phyloP scores from a whole-genome alignment of 2,113 vertebrate genomes.

The Myxocyprinus asiaticus region DNA sequence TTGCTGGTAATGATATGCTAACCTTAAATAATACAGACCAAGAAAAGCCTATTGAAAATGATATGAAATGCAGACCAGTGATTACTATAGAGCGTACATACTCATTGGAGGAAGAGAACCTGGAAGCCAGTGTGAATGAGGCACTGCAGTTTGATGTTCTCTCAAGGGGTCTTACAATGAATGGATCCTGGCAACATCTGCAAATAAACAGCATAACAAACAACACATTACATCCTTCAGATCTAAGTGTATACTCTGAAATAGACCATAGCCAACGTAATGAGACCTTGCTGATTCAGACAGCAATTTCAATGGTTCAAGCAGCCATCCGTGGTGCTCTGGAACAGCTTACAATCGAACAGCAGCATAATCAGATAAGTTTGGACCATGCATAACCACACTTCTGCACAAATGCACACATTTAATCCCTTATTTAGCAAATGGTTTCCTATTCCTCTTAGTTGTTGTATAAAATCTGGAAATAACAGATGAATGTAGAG shows the following conservation, averaged over 20 bases:
- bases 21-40: not conserved
- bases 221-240: not conserved
- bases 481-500: not conserved
- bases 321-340: constrained; percentile 57
- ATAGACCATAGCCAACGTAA: not conserved
- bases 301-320: constrained; percentile 58
- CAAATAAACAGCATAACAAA: constrained; percentile 16
- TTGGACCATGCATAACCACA: constrained; percentile 20
- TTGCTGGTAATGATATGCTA: not conserved
- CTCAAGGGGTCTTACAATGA: not conserved
- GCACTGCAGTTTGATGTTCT: not conserved
- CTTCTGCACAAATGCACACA: not conserved
- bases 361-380: constrained; percentile 35
- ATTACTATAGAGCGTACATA: constrained; percentile 42
- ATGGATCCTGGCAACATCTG: constrained; percentile 26
- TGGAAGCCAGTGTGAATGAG: not conserved
- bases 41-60: constrained; percentile 9
- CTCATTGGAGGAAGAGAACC: constrained; percentile 40
- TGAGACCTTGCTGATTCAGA: constrained; percentile 58
- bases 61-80: constrained; percentile 29
- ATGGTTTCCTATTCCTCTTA: not conserved
- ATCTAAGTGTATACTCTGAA: constrained; percentile 21
- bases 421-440: not conserved
- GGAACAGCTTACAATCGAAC: constrained; percentile 60
- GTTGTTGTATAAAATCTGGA: not conserved